Evolutionary conservation across 2,797 vertebrate genomes (phyloP).

Genomic region (Kryptolebias ocellatus): DNA sequence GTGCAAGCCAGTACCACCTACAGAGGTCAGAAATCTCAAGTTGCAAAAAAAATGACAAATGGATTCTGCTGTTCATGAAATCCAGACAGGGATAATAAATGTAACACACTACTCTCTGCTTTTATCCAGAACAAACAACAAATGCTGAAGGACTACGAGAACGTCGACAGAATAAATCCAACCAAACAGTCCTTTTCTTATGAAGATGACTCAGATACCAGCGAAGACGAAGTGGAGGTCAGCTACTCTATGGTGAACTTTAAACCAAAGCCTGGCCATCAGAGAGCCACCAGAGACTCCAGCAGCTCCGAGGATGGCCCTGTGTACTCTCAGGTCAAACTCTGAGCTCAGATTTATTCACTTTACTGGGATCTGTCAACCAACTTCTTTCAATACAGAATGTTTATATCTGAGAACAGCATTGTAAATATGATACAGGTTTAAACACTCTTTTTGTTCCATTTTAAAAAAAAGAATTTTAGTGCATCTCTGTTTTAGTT

Average conservation of each 20-base stretch:
- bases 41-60: background rate
- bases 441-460: background rate
- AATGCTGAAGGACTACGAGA: slow-evolving; percentile 39
- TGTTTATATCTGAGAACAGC: too few species aligned
- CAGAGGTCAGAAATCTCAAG: slow-evolving; percentile 38
- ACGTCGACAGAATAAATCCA: background rate
- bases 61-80: background rate
- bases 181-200: background rate
- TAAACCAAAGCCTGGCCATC: slow-evolving; percentile 15
- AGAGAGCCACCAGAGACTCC: background rate
- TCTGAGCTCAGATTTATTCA: slow-evolving; percentile 23
- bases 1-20: background rate
- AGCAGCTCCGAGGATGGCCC: slow-evolving; percentile 37
- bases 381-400: background rate
- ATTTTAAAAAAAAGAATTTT: background rate
- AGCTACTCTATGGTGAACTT: slow-evolving; percentile 55
- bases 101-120: background rate
- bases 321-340: slow-evolving; percentile 52
- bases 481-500: background rate
- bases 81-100: background rate
- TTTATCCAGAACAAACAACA: slow-evolving; percentile 16
- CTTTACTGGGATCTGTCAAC: background rate
- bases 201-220: slow-evolving; percentile 45
- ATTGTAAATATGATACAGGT: background rate
- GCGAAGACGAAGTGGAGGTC: slow-evolving; percentile 57